Base-by-base conservation (phyloP, 2,113 vertebrate species). In the Cisticola juncidis region DNA sequence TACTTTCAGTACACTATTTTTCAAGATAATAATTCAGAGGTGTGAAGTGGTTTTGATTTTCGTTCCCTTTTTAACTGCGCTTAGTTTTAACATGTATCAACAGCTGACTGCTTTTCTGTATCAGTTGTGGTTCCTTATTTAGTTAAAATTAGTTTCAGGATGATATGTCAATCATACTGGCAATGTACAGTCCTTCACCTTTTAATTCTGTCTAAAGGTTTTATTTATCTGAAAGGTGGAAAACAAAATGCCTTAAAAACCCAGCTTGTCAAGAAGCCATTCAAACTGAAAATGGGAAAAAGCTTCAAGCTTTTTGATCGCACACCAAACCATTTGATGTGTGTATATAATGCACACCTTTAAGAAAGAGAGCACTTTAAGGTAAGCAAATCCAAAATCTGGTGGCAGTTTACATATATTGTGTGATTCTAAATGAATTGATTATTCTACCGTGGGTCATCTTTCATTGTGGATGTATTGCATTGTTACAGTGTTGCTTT, bases 231-330 rank as follows among this genome's bases (percentile, higher is more conserved):
- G 91, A 94, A 70, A 97, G 81, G 42, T 97, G 79, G 90, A 97
- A 97, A 78, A 95, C 35, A 94, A 97, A 92, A 79, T 97, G 72
- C 23, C 96, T 97, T 97, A 98, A 95, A 96, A 98, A 96, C 78
- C 92, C 96, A 96, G 96, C 71, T 97, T 97, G 91, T 92, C 68
- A 93, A 97, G 87, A 70, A 91, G 28, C 5, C 36, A n/a, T 28
- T 57, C 56, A 92, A 57, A 88, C 17, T 11, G 4, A 5, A 50
- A 74, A 82, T 35, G 11, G 7, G 33, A 56, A 81, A 79, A 89
- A 89, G 60, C 4, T 2, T 61, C 5, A 62, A 64, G 31, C 1
- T 57, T 65, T 92, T 64, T 65, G 6, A 23, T 69, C 68, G 14
- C 24, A 44, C 12, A 64, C 53, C 31, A 91, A 83, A 24, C 2